Evolutionary conservation across 1,140 invertebrate genomes (phyloP).

Genomic region (Formica exsecta): DNA sequence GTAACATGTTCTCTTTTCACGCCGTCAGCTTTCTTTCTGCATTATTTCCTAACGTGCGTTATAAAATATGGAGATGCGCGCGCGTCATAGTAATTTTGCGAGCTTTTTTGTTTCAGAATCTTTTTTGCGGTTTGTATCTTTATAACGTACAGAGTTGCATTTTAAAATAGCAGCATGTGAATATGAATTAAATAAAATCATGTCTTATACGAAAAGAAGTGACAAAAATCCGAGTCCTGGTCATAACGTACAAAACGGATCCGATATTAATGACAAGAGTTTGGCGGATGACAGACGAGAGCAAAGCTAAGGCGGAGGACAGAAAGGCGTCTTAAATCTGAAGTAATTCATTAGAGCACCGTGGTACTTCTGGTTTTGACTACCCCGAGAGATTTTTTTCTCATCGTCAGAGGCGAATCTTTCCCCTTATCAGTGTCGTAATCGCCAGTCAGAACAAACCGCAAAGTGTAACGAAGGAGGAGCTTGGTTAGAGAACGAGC

Average conservation of each 20-base stretch:
- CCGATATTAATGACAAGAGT: conserved; percentile 21
- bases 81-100: background rate
- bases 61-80: background rate
- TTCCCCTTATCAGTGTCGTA: conserved; percentile 62
- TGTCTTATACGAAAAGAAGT: background rate
- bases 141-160: too few relatives aligned
- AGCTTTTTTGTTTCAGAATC: background rate
- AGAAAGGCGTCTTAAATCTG: conserved; percentile 32
- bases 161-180: background rate
- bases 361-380: conserved; percentile 48
- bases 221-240: background rate
- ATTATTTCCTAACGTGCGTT: background rate
- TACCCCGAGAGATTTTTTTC: conserved; percentile 20
- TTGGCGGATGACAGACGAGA: background rate
- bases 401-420: conserved; percentile 21
- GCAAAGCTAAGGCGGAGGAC: background rate
- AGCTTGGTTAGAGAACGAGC: conserved; percentile 9
- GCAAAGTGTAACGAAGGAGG: conserved; percentile 55
- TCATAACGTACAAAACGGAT: background rate
- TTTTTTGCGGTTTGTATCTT: background rate
- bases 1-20: too few relatives aligned
- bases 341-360: conserved; percentile 52
- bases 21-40: background rate
- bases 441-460: conserved; percentile 50
- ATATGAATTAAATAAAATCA: conserved; percentile 1